phyloP scores from a whole-genome alignment of 2,888 invertebrate species.

The Balanococcus diminutus region DNA sequence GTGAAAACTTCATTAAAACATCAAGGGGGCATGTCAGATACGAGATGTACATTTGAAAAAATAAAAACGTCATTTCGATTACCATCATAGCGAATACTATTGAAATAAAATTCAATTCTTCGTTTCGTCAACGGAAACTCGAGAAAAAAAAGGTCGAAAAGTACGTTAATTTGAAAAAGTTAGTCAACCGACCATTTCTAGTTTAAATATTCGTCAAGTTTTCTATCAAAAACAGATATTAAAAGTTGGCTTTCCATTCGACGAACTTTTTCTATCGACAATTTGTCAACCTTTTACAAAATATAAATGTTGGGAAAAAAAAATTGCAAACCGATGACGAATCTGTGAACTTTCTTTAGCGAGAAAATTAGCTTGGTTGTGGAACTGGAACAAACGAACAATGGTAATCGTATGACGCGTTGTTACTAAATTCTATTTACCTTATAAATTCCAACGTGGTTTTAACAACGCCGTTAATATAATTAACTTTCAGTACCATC shows the following conservation, averaged over 20 bases:
- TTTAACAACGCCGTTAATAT: neutral
- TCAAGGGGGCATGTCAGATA: neutral
- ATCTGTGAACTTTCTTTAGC: neutral
- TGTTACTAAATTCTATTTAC: slow-evolving; percentile 3
- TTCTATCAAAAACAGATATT: neutral
- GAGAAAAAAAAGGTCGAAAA: neutral
- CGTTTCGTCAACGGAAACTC: neutral
- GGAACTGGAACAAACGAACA: neutral
- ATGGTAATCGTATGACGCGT: neutral
- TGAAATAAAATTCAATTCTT: neutral
- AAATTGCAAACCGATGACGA: neutral
- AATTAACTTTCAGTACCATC: slow-evolving; percentile 10
- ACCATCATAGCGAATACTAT: neutral
- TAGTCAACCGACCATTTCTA: neutral
- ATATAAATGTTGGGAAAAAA: neutral
- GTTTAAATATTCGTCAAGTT: neutral
- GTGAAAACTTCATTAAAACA: neutral
- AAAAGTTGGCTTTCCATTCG: neutral
- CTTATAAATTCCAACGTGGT: neutral
- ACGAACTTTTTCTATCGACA: neutral
- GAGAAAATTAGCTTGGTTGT: neutral
- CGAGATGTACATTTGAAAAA: neutral
- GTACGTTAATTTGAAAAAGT: neutral
- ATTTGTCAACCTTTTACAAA: neutral
- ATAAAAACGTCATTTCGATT: no score